Evolutionary conservation across 2,113 vertebrate genomes (phyloP).

Genomic region (Sorex araneus): DNA sequence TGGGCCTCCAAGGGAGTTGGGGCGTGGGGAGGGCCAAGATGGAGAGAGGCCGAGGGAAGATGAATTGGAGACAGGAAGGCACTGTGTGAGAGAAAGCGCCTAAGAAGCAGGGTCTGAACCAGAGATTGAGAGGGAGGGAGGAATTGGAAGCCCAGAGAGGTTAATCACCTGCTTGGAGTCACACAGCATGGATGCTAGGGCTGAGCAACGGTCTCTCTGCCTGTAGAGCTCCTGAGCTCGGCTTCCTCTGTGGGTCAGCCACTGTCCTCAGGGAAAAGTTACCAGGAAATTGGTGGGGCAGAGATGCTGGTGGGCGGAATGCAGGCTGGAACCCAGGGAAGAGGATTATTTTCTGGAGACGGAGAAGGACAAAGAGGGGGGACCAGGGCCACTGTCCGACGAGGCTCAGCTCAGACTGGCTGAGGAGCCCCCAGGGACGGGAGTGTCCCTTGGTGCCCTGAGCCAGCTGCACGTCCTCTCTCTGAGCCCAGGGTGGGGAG

Average conservation of each 20-base stretch:
- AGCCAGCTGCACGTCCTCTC: not conserved
- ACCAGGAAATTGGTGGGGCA: not conserved
- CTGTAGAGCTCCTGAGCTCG: not conserved
- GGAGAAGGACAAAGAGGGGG: not conserved
- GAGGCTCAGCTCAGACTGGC: not conserved
- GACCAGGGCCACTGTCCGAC: not conserved
- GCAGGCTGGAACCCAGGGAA: not conserved
- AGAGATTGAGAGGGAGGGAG: conserved; percentile 42
- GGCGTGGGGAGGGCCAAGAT: not conserved
- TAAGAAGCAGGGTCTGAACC: not conserved
- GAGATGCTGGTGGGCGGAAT: not conserved
- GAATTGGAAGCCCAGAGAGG: conserved; percentile 22
- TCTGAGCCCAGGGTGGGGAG: not conserved
- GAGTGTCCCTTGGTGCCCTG: not conserved
- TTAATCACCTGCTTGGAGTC: not conserved
- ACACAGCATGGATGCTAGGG: not conserved
- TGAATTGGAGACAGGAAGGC: not conserved
- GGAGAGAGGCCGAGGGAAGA: not conserved
- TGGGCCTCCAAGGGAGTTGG: conserved; percentile 78
- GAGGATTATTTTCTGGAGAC: not conserved
- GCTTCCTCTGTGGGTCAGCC: not conserved
- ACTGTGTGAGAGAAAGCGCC: not conserved
- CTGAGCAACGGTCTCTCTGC: not conserved
- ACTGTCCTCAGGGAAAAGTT: not conserved
- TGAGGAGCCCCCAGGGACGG: rapidly evolving